Evolutionary conservation across 2,888 invertebrate genomes (phyloP).

Genomic region (Scaptomyza caliginosa): DNA sequence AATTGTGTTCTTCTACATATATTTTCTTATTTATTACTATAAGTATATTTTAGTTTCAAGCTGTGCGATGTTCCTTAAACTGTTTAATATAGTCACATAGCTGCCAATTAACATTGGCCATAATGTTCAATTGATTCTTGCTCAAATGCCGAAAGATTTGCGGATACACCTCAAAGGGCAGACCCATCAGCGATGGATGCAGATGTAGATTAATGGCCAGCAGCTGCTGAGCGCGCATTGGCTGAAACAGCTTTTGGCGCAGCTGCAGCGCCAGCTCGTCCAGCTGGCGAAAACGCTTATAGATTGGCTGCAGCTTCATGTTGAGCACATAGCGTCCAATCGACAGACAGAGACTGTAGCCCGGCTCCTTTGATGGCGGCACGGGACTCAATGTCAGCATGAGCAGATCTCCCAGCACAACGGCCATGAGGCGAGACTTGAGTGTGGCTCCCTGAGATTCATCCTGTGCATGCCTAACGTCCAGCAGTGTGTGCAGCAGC

Average conservation of each 20-base stretch:
- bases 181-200: conserved; percentile 83
- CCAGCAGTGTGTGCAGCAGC: conserved; percentile 47
- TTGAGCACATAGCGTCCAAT: conserved; percentile 81
- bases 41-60: background rate
- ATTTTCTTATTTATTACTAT: background rate
- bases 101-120: conserved; percentile 74
- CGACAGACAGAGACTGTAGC: conserved; percentile 79
- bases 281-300: conserved; percentile 80
- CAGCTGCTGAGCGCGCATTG: conserved; percentile 86
- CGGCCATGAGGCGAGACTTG: conserved; percentile 64
- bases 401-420: conserved; percentile 79
- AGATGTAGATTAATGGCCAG: conserved; percentile 66
- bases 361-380: conserved; percentile 51
- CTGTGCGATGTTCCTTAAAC: conserved; percentile 29
- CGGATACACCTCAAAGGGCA: conserved; percentile 79
- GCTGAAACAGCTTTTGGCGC: conserved; percentile 85
- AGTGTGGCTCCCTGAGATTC: background rate
- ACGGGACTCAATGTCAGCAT: conserved; percentile 77
- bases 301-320: conserved; percentile 58
- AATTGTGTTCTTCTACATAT: background rate
- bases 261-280: conserved; percentile 85
- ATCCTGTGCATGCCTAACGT: conserved; percentile 9
- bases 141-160: conserved; percentile 71
- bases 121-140: conserved; percentile 65
- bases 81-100: conserved; percentile 47